These are phyloP conservation scores for Pipistrellus pygmaeus DNA, from an alignment of 2,797 vertebrate genomes.

Conservation along the genomic window DNA sequence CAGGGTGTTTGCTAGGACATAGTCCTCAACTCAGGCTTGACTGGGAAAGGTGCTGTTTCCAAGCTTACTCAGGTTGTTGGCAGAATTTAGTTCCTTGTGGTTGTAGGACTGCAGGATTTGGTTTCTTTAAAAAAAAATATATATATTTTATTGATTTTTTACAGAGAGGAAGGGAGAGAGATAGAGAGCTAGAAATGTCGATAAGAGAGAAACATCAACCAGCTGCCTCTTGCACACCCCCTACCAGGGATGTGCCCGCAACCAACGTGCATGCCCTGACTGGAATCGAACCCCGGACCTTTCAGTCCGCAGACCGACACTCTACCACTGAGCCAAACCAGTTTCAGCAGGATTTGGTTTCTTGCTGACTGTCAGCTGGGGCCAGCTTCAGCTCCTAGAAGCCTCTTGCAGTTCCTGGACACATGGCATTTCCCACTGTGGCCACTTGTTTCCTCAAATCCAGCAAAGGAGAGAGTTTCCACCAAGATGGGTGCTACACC, in stretches of 20 bases:
- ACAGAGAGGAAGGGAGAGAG: too few relatives aligned
- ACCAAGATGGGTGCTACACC: background rate
- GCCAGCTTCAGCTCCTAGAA: background rate
- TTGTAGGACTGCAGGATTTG: background rate
- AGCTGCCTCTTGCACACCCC: too few relatives aligned
- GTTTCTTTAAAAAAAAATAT: too few relatives aligned
- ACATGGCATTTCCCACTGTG: background rate
- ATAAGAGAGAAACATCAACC: too few relatives aligned
- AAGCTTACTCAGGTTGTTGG: background rate
- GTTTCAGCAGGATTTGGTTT: conserved; percentile 7
- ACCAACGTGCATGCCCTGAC: too few relatives aligned
- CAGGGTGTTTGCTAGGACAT: background rate
- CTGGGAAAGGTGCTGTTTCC: background rate
- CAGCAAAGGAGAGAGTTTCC: background rate
- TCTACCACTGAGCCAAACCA: too few relatives aligned
- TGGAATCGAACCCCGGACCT: too few relatives aligned
- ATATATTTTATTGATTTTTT: too few relatives aligned
- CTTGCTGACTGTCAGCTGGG: background rate
- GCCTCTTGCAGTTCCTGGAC: background rate
- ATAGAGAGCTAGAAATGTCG: too few relatives aligned
- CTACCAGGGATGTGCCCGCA: too few relatives aligned
- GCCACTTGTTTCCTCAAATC: background rate
- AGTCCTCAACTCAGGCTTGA: background rate
- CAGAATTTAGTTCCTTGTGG: conserved; percentile 15
- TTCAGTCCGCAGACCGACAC: too few relatives aligned